Evolutionary conservation across 2,113 vertebrate genomes (phyloP).

Genomic region (Pterocles burchelli): DNA sequence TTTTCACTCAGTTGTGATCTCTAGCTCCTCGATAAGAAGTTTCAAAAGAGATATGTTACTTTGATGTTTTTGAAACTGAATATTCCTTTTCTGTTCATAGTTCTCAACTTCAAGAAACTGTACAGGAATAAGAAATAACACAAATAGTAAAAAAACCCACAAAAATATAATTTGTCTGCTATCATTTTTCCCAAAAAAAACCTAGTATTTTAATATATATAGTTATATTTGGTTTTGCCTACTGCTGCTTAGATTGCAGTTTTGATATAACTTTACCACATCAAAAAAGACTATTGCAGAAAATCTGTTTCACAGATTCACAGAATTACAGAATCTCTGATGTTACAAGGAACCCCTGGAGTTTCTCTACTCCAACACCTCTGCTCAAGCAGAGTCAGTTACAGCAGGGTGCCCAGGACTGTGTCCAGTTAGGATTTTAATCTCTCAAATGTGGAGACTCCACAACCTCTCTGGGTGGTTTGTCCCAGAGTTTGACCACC

Average conservation of each 20-base stretch:
- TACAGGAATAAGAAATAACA: background rate
- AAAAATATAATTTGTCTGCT: background rate
- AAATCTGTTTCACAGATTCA: background rate
- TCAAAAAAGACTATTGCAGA: background rate
- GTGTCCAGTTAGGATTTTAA: too few species aligned
- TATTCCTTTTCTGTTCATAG: background rate
- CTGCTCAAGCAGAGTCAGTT: background rate
- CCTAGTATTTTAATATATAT: background rate
- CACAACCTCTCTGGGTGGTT: background rate
- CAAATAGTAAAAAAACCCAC: background rate
- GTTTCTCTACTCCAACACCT: background rate
- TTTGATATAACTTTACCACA: background rate
- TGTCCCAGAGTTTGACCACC: background rate
- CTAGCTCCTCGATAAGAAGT: background rate
- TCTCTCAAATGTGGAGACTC: too few species aligned
- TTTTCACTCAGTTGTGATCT: background rate
- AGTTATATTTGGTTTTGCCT: background rate
- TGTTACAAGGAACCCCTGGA: background rate
- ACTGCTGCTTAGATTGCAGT: background rate
- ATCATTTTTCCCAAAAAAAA: background rate
- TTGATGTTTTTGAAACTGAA: background rate
- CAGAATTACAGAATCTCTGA: background rate
- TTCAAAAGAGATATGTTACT: background rate
- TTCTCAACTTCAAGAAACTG: rapidly evolving
- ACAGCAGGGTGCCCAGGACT: too few species aligned